phyloP scores from a whole-genome alignment of 1,140 invertebrate species.

The Ostrea denselamellosa region DNA sequence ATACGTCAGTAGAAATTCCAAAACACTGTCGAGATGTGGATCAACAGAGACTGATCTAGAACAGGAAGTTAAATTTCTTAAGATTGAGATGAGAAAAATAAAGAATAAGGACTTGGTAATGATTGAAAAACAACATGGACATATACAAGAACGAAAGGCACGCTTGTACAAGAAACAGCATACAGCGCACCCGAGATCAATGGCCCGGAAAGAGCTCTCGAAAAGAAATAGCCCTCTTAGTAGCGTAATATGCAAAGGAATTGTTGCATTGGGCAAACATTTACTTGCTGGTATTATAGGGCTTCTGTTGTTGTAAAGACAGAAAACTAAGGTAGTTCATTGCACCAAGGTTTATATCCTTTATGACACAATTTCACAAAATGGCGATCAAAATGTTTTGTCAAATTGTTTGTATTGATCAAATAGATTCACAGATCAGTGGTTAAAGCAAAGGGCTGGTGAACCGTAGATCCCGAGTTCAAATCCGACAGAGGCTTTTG shows the following conservation, averaged over 20 bases:
- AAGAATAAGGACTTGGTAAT: not conserved
- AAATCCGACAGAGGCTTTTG: no score
- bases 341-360: no score
- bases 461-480: no score
- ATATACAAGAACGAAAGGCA: not conserved
- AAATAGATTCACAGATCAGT: no score
- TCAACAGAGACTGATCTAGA: not conserved
- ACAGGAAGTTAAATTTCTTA: not conserved
- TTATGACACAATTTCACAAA: no score
- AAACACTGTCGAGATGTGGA: not conserved
- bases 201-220: not conserved
- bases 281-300: not conserved
- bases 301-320: not conserved
- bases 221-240: not conserved
- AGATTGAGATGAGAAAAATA: not conserved
- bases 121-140: constrained; percentile 1
- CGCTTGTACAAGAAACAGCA: not conserved
- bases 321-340: not conserved
- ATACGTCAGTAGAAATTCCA: not conserved
- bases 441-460: no score
- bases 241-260: not conserved
- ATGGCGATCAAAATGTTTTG: no score
- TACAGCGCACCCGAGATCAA: not conserved
- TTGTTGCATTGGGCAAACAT: not conserved
- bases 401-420: no score